Conservation (phyloP, 2,888 invertebrate species). For the Carpatolechia fugitivella region DNA sequence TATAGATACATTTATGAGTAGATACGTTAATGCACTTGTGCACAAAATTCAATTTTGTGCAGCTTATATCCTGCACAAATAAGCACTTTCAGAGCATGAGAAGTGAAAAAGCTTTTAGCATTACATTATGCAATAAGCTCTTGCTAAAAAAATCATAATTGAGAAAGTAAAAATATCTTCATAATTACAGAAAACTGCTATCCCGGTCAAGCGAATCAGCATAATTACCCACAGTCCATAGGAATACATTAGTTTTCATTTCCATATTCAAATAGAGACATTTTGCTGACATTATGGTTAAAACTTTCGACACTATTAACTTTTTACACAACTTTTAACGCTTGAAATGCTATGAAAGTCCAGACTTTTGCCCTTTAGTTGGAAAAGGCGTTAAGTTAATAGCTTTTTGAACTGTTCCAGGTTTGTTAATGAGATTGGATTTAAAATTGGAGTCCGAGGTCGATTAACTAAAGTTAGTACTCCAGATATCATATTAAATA, state of each 20-base stretch:
- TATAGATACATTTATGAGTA: no score
- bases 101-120: no score
- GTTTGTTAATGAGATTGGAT: neutral
- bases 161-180: conserved; percentile 19
- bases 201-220: conserved; percentile 32
- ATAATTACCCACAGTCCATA: conserved; percentile 28
- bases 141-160: no score
- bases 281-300: conserved; percentile 15
- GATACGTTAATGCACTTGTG: no score
- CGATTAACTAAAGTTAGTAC: neutral
- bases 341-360: neutral
- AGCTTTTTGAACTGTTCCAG: neutral
- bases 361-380: neutral
- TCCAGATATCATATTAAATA: no score
- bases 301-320: conserved; percentile 17
- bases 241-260: conserved; percentile 33
- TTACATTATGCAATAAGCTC: no score
- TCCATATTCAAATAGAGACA: conserved; percentile 24
- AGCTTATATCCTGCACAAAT: no score
- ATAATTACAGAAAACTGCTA: conserved; percentile 27
- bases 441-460: neutral
- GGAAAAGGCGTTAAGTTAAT: neutral
- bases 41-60: no score
- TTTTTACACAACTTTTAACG: conserved; percentile 6
- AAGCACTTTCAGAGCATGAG: no score